Percentiles rank a stretch among this genome's conserved stretches.
Conservation (phyloP, 2,797 vertebrate species). For the Cyclopterus lumpus region DNA sequence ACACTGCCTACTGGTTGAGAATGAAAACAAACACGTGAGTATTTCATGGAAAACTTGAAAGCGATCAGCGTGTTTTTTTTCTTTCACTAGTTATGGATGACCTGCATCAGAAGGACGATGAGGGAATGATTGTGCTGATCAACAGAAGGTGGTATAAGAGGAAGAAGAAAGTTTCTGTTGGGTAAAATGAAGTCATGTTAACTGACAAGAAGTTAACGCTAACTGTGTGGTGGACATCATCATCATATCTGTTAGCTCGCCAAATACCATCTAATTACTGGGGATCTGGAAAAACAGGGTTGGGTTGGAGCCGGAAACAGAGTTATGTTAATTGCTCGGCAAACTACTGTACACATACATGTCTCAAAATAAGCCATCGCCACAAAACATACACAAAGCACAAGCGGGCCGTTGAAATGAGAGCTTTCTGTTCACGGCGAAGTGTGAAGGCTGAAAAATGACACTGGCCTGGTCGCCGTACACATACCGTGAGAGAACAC, state of each 20-base stretch:
- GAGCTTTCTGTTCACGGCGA: slow-evolving; percentile 66
- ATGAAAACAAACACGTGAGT: slow-evolving; percentile 57
- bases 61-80: slow-evolving; percentile 46
- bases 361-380: slow-evolving; percentile 72
- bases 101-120: slow-evolving; percentile 36
- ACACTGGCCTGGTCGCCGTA: slow-evolving; percentile 68
- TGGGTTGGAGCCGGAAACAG: slow-evolving; percentile 60
- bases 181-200: slow-evolving; percentile 43
- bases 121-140: slow-evolving; percentile 48
- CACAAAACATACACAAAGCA: slow-evolving; percentile 65
- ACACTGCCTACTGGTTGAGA: slow-evolving; percentile 53
- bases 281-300: slow-evolving; percentile 57
- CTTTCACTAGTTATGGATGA: slow-evolving; percentile 49
- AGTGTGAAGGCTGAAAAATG: slow-evolving; percentile 67
- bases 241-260: slow-evolving; percentile 35
- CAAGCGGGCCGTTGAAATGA: slow-evolving; percentile 56
- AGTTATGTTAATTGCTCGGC: slow-evolving; percentile 76
- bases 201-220: slow-evolving; percentile 45
- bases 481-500: slow-evolving; percentile 77
- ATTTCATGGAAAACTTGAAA: slow-evolving; percentile 62
- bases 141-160: slow-evolving; percentile 29
- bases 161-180: slow-evolving; percentile 23
- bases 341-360: slow-evolving; percentile 66
- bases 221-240: slow-evolving; percentile 43
- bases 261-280: slow-evolving; percentile 43